Evolutionary conservation across 2,797 vertebrate species (phyloP), one percentile per base, ranked within the genome.

Genomic region (Anguilla anguilla): DNA sequence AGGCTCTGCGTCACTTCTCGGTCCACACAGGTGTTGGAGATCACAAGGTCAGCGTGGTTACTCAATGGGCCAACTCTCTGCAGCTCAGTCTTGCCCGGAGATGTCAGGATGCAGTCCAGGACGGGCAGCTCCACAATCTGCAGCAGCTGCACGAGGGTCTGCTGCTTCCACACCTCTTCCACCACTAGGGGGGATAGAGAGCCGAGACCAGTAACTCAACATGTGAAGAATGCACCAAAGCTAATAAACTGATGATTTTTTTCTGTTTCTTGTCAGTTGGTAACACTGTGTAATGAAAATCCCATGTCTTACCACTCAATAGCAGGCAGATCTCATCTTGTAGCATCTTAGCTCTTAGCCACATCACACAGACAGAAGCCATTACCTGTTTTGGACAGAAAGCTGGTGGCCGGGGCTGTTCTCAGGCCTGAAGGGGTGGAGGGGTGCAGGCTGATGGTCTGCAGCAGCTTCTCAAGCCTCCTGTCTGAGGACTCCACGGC

Each of bases 21-120:
- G 77, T 98, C 97, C 91, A 97, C 93, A 85, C 95, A 98, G 46
- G 95, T 97, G 92, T 98, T 98, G 53, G 97, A 95, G 87, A 98
- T 96, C 91, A 98, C 93, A 86, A 98, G 90, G 93, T 97, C 96
- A 22, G 96, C 91, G 7, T 94, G 93, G 93, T 92, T 95, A 86
- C 85, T 89, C 86, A 93, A 93, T 79, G 90, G 53, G 89, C 67
- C 55, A 88, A 89, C 84, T 85, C 92, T 89, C 51, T 91, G 90
- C 79, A 93, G 91, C 90, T 90, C 92, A 87, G 90, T 91, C 91
- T 94, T 95, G 83, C 89, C 74, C 57, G 97, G 96, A 89, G 96
- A 95, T 5, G 93, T 89, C 90, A 98, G 94, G 90, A 97, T 94
- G 90, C 93, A 94, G 92, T 98, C 97, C 91, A 98, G 92, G 92